Evolutionary conservation across 2,888 invertebrate species (phyloP).

Genomic region (Sicus ferrugineus): DNA sequence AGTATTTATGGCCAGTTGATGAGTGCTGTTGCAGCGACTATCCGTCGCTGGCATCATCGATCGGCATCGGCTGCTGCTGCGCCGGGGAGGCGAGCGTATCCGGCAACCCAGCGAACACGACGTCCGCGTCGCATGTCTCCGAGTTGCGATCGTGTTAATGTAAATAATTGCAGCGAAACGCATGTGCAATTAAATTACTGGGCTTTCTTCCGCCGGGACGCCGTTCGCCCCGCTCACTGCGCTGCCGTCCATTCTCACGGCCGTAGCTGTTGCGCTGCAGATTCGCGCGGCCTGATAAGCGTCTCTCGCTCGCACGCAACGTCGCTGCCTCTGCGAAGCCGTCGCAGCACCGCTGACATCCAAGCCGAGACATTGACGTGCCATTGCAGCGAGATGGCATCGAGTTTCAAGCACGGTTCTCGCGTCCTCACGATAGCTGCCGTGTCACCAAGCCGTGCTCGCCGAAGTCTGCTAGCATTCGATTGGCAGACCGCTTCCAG

Average conservation of each 20-base stretch:
- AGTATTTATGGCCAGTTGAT: constrained; percentile 36
- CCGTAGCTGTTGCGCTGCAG: constrained; percentile 40
- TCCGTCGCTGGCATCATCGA: constrained; percentile 33
- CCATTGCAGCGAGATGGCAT: constrained; percentile 3
- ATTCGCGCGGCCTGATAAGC: constrained; percentile 55
- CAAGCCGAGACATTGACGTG: constrained; percentile 40
- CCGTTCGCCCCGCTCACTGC: not conserved
- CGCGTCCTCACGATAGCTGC: no score
- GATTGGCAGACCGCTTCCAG: no score
- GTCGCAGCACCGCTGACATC: constrained; percentile 21
- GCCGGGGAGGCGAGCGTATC: constrained; percentile 30
- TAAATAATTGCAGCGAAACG: constrained; percentile 59
- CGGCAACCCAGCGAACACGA: constrained; percentile 47
- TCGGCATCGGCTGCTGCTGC: constrained; percentile 34
- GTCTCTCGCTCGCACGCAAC: constrained; percentile 51
- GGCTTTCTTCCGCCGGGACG: constrained; percentile 32
- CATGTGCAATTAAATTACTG: constrained; percentile 59
- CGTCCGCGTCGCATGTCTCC: constrained; percentile 58
- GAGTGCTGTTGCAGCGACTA: constrained; percentile 38
- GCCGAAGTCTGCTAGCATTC: no score
- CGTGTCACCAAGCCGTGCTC: no score
- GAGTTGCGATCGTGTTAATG: constrained; percentile 64
- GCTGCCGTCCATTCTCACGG: not conserved
- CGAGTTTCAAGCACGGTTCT: constrained; percentile 21
- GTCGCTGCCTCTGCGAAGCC: constrained; percentile 1